These are phyloP conservation scores for Daktulosphaira vitifoliae DNA, from an alignment of 1,140 invertebrate species.

Conservation along the genomic window DNA sequence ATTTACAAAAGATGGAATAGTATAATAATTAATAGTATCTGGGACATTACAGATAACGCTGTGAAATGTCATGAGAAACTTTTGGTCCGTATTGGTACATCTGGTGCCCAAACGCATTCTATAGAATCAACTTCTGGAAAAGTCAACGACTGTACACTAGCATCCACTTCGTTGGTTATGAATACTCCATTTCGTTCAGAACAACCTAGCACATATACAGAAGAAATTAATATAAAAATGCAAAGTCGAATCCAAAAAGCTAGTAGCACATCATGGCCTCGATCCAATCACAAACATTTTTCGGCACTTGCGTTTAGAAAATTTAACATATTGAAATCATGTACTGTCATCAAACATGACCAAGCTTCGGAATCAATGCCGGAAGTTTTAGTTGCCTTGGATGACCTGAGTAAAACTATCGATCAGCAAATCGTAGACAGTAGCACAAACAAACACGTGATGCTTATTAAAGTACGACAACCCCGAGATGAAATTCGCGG, in stretches of 20 bases:
- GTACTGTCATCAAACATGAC: constrained; percentile 1
- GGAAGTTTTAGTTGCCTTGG: constrained; percentile 34
- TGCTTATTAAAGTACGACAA: constrained; percentile 10
- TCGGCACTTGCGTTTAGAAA: not conserved
- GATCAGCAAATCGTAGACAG: constrained; percentile 36
- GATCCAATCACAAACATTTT: not conserved
- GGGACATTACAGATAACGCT: constrained; percentile 22
- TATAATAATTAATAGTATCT: not conserved
- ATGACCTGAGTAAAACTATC: constrained; percentile 36
- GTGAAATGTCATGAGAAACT: constrained; percentile 26
- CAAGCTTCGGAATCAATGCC: constrained; percentile 9
- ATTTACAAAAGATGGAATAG: too few relatives aligned
- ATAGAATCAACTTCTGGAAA: not conserved
- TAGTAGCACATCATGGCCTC: constrained; percentile 10
- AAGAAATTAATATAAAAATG: constrained; percentile 4
- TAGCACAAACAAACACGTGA: not conserved
- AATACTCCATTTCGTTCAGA: not conserved
- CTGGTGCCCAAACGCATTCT: too few relatives aligned
- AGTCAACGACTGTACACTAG: not conserved
- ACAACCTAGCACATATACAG: constrained; percentile 15
- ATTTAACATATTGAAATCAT: not conserved
- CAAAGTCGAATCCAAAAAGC: constrained; percentile 3
- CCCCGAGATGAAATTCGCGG: not conserved
- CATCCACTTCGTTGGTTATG: constrained; percentile 21
- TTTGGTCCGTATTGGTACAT: constrained; percentile 19